Base-by-base conservation (phyloP, 2,113 vertebrate genomes). In the Sciurus niger region DNA sequence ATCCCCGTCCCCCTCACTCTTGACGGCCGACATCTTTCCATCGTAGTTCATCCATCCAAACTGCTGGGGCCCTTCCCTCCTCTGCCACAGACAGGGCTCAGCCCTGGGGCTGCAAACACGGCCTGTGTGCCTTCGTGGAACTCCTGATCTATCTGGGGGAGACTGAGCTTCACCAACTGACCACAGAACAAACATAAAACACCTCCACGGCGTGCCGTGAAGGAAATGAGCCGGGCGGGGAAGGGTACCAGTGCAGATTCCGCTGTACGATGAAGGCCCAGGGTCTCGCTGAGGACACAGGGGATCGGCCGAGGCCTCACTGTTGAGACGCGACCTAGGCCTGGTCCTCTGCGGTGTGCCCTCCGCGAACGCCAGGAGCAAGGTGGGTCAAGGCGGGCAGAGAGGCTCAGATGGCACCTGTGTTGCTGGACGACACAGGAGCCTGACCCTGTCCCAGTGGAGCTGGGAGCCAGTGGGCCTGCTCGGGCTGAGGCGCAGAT, bases 321-420 rank as follows among this genome's bases (percentile, higher is more conserved):
- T 63, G 60, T 28, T 25, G 60, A 63, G 55, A 58, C 30, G 30
- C 53, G 25, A 8, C 28, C 14, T n/a, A 20, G 55, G 24, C 34
- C 65, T 65, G 77, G 34, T 83, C 40, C 48, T 67, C 34, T 46
- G 30, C 7, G 32, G 10, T 79, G 89, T 4, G 10, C 32, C 25
- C 58, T 89, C 22, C 63, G 65, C 55, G 25, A 90, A 60, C 67
- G 5, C 67, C 65, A 79, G 79, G 46, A 84, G n/a, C 48, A 92
- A 76, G 40, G 48, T 63, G 6, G 51, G 86, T 8, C 83, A 76
- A 43, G 51, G 10, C n/a, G 67, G 24, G 37, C 48, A 25, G 28
- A 84, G 51, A 72, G 4, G 5, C 34, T 46, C 55, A n/a, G n/a
- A 55, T 74, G n/a, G 34, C 67, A 70, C 48, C 90, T 58, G 40